Conservation (phyloP, 2,113 vertebrate species). For the Pomatostomus ruficeps region DNA sequence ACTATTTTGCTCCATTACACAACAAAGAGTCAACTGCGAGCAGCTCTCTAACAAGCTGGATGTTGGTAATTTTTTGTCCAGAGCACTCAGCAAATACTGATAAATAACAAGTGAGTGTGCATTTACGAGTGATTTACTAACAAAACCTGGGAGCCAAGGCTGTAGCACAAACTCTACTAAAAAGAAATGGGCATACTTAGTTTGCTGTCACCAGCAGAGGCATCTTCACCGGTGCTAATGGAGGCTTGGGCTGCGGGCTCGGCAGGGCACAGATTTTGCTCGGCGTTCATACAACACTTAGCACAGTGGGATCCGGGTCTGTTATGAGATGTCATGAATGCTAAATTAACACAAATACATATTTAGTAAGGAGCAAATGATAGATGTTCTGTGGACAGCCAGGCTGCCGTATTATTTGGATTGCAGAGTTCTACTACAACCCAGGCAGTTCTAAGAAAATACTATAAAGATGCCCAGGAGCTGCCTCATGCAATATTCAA, state of each 20-base stretch:
- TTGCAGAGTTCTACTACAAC: background rate
- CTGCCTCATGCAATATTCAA: slow-evolving; percentile 29
- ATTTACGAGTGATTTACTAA: slow-evolving; percentile 4
- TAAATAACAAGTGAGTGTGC: background rate
- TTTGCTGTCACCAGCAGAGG: slow-evolving; percentile 4
- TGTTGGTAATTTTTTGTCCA: background rate
- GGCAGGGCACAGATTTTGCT: slow-evolving; percentile 27
- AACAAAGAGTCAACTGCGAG: slow-evolving; percentile 12
- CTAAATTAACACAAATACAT: slow-evolving; percentile 40
- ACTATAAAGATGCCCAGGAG: background rate
- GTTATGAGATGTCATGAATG: slow-evolving; percentile 25
- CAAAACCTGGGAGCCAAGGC: background rate
- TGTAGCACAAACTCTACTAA: background rate
- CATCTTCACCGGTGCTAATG: background rate
- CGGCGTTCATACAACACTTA: background rate
- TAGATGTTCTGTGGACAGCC: slow-evolving; percentile 16
- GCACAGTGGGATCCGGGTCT: slow-evolving; percentile 7
- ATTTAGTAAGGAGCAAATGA: slow-evolving; percentile 43
- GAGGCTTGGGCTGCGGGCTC: background rate
- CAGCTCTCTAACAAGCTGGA: background rate
- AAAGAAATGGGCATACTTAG: slow-evolving; percentile 2
- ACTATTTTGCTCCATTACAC: slow-evolving; percentile 38
- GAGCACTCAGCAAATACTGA: background rate
- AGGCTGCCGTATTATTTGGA: slow-evolving; percentile 1
- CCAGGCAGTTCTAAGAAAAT: slow-evolving; percentile 13